Conservation (phyloP, 2,888 invertebrate genomes). For the Cecidostiba fungosa region DNA sequence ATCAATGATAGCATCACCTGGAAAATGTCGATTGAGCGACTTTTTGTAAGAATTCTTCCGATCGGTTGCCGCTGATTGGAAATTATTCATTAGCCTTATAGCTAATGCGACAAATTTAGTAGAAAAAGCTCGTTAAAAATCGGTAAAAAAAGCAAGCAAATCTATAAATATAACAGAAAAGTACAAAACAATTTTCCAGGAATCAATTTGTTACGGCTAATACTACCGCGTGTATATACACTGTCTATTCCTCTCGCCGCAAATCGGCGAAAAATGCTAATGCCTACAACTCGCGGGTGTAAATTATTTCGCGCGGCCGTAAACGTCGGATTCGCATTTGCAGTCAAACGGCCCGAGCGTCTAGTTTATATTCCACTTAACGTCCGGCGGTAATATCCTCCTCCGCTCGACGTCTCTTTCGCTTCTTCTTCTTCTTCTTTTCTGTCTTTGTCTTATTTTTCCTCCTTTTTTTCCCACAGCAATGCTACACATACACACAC, state of each 20-base stretch:
- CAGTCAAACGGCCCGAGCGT: constrained; percentile 42
- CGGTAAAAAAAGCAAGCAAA: too few relatives aligned
- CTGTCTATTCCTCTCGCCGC: neutral
- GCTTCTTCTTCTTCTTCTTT: neutral
- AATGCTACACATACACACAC: neutral
- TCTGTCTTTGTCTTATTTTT: constrained; percentile 21
- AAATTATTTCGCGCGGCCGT: constrained; percentile 44
- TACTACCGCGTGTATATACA: neutral
- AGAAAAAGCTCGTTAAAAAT: too few relatives aligned
- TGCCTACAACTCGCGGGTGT: constrained; percentile 9
- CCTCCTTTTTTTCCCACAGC: neutral
- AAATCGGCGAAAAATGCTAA: constrained; percentile 49
- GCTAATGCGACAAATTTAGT: neutral
- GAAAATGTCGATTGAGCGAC: neutral
- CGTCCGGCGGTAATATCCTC: constrained; percentile 51
- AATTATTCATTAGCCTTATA: neutral
- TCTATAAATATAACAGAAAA: neutral
- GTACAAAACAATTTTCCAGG: neutral
- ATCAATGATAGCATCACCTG: neutral
- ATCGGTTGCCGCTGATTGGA: neutral
- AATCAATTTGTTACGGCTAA: constrained; percentile 35
- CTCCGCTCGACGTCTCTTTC: constrained; percentile 31
- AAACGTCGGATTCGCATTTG: constrained; percentile 59
- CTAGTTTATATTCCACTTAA: constrained; percentile 59
- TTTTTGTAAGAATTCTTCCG: neutral